Conservation (phyloP, 2,888 invertebrate species). For the Drosophila kambysellisi region DNA sequence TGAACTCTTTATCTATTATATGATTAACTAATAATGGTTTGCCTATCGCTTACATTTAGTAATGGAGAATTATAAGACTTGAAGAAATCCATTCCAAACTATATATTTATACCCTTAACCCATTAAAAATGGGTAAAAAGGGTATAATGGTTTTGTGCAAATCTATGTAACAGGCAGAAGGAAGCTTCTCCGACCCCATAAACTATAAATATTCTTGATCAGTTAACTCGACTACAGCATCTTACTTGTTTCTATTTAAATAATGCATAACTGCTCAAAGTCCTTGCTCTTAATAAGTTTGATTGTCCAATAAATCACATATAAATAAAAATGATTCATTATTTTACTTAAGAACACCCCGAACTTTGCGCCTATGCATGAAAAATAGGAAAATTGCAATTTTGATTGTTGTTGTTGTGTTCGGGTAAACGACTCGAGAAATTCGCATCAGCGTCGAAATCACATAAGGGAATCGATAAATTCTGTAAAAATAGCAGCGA, state of each 20-base stretch:
- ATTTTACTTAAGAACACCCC: background rate
- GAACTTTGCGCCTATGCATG: background rate
- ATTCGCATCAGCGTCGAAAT: slow-evolving; percentile 1
- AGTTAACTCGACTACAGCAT: too few relatives aligned
- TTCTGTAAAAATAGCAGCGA: slow-evolving; percentile 63
- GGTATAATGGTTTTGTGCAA: too few relatives aligned
- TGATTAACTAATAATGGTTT: too few relatives aligned
- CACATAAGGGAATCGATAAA: slow-evolving; percentile 70
- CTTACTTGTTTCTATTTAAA: background rate
- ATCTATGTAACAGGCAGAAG: too few relatives aligned
- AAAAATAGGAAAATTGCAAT: slow-evolving; percentile 11
- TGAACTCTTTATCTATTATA: too few relatives aligned
- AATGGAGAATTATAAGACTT: too few relatives aligned
- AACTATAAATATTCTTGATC: too few relatives aligned
- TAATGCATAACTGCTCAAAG: background rate
- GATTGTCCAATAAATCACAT: background rate
- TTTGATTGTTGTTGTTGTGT: slow-evolving; percentile 4
- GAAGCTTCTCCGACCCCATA: too few relatives aligned
- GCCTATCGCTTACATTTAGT: too few relatives aligned
- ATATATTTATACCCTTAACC: too few relatives aligned
- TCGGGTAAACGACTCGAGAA: slow-evolving; percentile 35
- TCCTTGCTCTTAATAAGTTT: background rate
- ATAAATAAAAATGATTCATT: background rate
- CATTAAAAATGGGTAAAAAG: too few relatives aligned
- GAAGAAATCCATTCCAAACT: too few relatives aligned